These are phyloP conservation scores for Chanos chanos DNA, from an alignment of 2,797 vertebrate species.

Conservation along the genomic window DNA sequence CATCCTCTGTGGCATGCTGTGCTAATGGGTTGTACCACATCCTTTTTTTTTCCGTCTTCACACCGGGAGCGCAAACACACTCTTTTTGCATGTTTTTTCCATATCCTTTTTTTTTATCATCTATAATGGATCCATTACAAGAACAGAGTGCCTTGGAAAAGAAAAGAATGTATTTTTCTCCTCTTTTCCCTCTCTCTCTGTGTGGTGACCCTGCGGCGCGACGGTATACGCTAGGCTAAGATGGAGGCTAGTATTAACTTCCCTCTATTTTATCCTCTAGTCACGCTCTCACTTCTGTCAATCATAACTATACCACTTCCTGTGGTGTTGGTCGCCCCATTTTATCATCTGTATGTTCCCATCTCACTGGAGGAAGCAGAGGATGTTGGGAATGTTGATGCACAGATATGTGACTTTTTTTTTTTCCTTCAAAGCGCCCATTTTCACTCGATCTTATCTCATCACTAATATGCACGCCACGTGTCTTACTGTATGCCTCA, in stretches of 20 bases:
- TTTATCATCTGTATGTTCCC: neutral
- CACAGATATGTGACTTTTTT: neutral
- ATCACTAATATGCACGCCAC: conserved; percentile 31
- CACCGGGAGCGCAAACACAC: conserved; percentile 27
- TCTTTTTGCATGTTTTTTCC: conserved; percentile 33
- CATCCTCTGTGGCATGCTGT: conserved; percentile 40
- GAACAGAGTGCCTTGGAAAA: conserved; percentile 34
- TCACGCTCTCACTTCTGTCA: neutral
- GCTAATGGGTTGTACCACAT: conserved; percentile 51
- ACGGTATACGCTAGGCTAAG: neutral
- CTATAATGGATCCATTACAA: conserved; percentile 45
- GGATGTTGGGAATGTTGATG: neutral
- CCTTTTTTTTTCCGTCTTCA: conserved; percentile 26
- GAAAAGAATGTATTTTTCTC: neutral
- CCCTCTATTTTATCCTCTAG: neutral
- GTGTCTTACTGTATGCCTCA: conserved; percentile 33
- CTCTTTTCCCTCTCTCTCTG: conserved; percentile 1
- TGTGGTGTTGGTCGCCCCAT: neutral
- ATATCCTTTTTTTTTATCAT: neutral
- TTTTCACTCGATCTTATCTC: neutral
- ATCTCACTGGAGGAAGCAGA: neutral
- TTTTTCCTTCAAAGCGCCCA: neutral
- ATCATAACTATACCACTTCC: neutral
- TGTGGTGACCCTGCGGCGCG: neutral
- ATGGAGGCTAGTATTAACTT: neutral